Evolutionary conservation across 2,888 invertebrate genomes (phyloP).

Genomic region (Myathropa florea): DNA sequence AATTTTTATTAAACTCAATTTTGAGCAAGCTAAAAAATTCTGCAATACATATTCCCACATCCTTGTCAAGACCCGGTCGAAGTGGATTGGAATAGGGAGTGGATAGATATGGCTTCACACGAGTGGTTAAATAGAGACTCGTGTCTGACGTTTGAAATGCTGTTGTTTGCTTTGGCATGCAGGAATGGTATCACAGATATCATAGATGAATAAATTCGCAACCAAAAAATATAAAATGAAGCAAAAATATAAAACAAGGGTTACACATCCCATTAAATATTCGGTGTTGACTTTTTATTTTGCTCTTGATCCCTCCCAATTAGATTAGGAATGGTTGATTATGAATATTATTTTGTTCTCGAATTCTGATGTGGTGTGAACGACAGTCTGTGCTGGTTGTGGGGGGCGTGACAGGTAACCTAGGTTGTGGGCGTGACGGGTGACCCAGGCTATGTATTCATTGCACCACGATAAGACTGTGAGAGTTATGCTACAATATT

Average conservation of each 20-base stretch:
- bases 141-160: background rate
- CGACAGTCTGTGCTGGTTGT: background rate
- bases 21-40: background rate
- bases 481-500: background rate
- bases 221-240: background rate
- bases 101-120: background rate
- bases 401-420: background rate
- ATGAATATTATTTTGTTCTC: background rate
- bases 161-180: background rate
- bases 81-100: background rate
- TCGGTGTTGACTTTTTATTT: background rate
- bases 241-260: background rate
- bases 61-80: background rate
- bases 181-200: background rate
- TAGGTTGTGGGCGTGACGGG: background rate
- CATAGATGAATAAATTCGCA: background rate
- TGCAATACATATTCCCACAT: background rate
- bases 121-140: background rate
- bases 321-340: background rate
- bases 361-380: background rate
- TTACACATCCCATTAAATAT: background rate
- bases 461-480: background rate
- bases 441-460: too few species aligned
- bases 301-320: background rate
- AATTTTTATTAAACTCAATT: constrained; percentile 29